Base-by-base conservation (phyloP, 2,113 vertebrate genomes). In the Henicopernis longicauda region DNA sequence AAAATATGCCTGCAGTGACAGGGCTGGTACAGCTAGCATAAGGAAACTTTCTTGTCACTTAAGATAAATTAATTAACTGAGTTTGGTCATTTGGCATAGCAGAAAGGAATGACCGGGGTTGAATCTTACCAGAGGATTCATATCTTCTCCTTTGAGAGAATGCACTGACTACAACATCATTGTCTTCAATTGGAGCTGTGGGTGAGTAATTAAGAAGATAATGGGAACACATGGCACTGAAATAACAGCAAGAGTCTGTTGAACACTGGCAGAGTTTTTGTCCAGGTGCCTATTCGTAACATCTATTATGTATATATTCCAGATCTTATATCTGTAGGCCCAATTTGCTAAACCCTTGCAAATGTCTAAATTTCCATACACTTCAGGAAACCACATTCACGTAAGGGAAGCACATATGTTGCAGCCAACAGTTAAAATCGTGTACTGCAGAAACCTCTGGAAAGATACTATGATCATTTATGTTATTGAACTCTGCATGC, bases 401-500 rank as follows among this genome's bases (percentile, higher is more conserved):
- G 1, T 14, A 63, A 32, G 40, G n/a, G 27, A 59, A 66, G n/a
- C 16, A 26, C 16, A 7, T 32, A 13, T 6, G 9, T 11, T 31
- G 22, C 36, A 65, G 34, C 20, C 17, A 27, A 27, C 6, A 17
- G 29, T 10, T 74, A 47, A 61, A 82, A 58, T 22, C 3, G 4
- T 10, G 16, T 25, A 15, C 12, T 22, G 7, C 52, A 55, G 29
- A 82, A 94, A 73, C 23, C 22, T 71, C 20, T 42, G 36, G 38
- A 59, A 74, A 55, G 58, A 27, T 57, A 16, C 12, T 27, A 0
- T 27, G 14, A 44, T 69, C 13, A 17, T 11, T 82, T 47, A 8
- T 14, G 1, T 34, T 67, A n/a, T 3, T 58, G 42, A 40, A 34
- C 5, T 5, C 32, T 18, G 17, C 2, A 0, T 20, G 5, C 21